phyloP scores from a whole-genome alignment of 2,797 vertebrate species.

The Lutra lutra region DNA sequence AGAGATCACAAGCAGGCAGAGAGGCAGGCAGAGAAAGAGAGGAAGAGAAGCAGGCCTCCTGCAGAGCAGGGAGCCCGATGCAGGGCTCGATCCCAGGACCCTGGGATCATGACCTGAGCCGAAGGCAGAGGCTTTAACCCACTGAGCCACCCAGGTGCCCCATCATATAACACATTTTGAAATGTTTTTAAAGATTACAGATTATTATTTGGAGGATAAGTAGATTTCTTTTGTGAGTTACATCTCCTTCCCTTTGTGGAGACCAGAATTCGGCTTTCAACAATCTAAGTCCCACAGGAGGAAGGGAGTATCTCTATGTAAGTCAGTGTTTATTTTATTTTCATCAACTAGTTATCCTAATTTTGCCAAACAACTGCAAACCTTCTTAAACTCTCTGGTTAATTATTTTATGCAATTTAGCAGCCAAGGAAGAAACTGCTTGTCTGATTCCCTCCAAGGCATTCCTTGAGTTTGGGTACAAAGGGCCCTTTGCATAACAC shows the following conservation, averaged over 20 bases:
- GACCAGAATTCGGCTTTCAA: neutral
- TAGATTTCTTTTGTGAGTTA: neutral
- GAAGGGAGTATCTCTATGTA: fast-evolving
- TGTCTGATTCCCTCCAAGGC: neutral
- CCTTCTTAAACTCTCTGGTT: neutral
- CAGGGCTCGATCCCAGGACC: too few relatives aligned
- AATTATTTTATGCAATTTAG: neutral
- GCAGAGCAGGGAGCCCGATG: too few relatives aligned
- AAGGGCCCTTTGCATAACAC: neutral
- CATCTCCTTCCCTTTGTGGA: neutral
- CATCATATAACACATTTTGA: neutral
- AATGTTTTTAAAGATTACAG: constrained; percentile 18
- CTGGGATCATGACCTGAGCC: too few relatives aligned
- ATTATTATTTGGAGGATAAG: neutral
- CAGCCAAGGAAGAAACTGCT: neutral
- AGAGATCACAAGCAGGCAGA: too few relatives aligned
- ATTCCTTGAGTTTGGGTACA: neutral
- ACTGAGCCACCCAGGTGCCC: too few relatives aligned
- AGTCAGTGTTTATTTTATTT: neutral
- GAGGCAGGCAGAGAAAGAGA: too few relatives aligned
- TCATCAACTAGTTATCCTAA: neutral
- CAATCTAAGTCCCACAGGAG: neutral
- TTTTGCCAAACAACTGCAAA: constrained; percentile 10
- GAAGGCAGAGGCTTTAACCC: too few relatives aligned
- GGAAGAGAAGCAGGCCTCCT: too few relatives aligned